Evolutionary conservation across 2,113 vertebrate species (phyloP).

Genomic region (Spermophilus dauricus): DNA sequence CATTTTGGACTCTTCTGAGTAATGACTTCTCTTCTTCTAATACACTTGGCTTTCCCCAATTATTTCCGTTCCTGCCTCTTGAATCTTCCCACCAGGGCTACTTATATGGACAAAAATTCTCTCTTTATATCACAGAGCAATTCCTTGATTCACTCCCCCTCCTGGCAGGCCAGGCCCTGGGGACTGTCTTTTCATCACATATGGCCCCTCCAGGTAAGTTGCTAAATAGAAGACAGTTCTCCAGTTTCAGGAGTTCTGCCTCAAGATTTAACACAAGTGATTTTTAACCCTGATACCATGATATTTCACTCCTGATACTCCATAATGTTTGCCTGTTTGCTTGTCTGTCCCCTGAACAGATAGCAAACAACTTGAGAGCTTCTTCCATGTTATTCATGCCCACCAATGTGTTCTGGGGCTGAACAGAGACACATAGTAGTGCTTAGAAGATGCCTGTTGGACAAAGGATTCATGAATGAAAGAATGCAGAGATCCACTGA

Average conservation of each 20-base stretch:
- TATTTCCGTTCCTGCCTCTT: not conserved
- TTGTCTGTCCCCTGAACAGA: not conserved
- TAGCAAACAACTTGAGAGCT: not conserved
- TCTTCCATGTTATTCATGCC: not conserved
- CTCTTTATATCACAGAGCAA: not conserved
- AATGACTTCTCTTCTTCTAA: not conserved
- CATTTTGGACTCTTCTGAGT: not conserved
- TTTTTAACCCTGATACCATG: not conserved
- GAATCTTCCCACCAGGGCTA: not conserved
- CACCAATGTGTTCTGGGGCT: not conserved
- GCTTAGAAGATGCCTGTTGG: not conserved
- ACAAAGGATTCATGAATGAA: not conserved
- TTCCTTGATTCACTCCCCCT: not conserved
- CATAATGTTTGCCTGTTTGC: not conserved
- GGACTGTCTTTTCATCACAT: not conserved
- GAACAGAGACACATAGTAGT: not conserved
- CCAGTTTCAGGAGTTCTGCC: not conserved
- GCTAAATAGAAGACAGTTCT: not conserved
- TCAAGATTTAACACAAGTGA: not conserved
- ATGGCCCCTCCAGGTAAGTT: not conserved
- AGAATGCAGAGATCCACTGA: not conserved
- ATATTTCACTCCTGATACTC: not conserved
- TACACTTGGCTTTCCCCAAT: not conserved
- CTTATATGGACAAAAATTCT: not conserved
- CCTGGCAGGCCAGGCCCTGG: not conserved